These are phyloP conservation scores for Eriosoma lanigerum DNA, from an alignment of 1,140 invertebrate genomes.

Conservation along the genomic window DNA sequence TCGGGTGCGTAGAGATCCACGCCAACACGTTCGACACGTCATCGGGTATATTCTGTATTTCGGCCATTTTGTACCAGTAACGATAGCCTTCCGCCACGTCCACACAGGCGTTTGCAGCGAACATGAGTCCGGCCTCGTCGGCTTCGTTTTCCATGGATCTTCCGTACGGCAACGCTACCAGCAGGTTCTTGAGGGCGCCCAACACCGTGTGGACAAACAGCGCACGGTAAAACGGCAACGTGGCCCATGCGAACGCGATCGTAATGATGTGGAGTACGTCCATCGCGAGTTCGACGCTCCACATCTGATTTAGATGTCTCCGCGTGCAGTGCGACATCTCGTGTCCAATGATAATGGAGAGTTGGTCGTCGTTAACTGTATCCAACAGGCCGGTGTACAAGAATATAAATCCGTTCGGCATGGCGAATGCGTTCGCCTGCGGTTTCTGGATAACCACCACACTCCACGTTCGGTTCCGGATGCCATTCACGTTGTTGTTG, in stretches of 20 bases:
- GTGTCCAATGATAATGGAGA: neutral
- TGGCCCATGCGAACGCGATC: rapidly evolving
- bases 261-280: too few relatives aligned
- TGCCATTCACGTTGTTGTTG: neutral
- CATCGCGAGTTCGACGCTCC: neutral
- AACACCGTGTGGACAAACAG: neutral
- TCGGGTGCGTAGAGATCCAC: neutral
- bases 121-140: neutral
- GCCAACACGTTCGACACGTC: neutral
- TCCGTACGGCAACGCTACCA: rapidly evolving
- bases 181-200: rapidly evolving
- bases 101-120: neutral
- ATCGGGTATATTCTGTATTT: neutral
- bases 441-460: neutral
- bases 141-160: neutral
- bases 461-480: neutral
- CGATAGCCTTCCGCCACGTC: neutral
- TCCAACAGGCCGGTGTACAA: neutral
- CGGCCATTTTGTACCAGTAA: neutral
- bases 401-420: neutral
- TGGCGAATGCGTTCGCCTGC: neutral
- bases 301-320: neutral
- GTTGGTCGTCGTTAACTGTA: neutral
- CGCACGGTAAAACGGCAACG: neutral
- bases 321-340: neutral